phyloP scores from a whole-genome alignment of 2,888 invertebrate species.

The Caenorhabditis wallacei region DNA sequence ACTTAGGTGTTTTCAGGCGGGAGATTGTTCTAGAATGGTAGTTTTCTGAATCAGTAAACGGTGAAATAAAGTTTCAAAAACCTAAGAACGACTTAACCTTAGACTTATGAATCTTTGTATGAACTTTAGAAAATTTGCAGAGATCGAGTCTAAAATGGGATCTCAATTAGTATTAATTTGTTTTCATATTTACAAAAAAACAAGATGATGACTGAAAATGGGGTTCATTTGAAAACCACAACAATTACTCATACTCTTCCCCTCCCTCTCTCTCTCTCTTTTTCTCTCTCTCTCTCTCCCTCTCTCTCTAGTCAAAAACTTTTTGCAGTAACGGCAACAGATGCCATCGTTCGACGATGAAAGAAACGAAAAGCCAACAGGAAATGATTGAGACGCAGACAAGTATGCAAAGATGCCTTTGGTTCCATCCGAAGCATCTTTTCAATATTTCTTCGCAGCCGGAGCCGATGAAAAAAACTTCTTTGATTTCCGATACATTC shows the following conservation, averaged over 20 bases:
- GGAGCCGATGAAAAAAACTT: conserved; percentile 19
- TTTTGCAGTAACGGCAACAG: conserved; percentile 49
- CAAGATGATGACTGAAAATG: background rate
- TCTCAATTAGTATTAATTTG: background rate
- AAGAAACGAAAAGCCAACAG: conserved; percentile 33
- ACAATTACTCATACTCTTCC: conserved; percentile 1
- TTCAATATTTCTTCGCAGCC: conserved; percentile 33
- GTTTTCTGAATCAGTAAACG: too few species aligned
- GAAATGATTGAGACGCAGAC: conserved; percentile 43
- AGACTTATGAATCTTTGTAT: too few species aligned
- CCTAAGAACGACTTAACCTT: too few species aligned
- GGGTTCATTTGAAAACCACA: conserved; percentile 1
- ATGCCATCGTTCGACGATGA: conserved; percentile 23
- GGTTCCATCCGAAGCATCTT: conserved; percentile 63
- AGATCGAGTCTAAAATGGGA: background rate
- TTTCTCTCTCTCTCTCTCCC: too few species aligned
- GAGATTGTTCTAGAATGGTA: too few species aligned
- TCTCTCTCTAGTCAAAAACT: background rate
- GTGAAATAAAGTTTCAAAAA: too few species aligned
- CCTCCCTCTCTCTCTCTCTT: too few species aligned
- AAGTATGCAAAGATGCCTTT: conserved; percentile 47
- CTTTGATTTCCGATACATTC: conserved; percentile 11
- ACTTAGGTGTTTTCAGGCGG: background rate
- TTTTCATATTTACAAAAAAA: background rate
- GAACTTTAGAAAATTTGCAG: too few species aligned